Conservation (phyloP, 2,797 vertebrate genomes). For the Accipiter minullus region DNA sequence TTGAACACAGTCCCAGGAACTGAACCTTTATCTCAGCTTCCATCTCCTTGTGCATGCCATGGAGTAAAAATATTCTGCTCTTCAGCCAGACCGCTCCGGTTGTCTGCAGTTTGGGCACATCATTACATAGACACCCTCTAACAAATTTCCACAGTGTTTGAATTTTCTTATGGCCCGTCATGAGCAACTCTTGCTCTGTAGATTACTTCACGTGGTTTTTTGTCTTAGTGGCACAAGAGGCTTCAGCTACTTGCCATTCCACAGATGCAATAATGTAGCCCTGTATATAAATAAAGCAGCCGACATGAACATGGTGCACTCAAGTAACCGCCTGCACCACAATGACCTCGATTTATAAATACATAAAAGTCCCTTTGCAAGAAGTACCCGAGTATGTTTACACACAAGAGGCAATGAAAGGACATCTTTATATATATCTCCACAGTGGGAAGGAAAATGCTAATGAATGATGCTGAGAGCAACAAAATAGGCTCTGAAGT, state of each 20-base stretch:
- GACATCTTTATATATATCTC: constrained; percentile 47
- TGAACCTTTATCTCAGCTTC: not conserved
- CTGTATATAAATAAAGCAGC: constrained; percentile 38
- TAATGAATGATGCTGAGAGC: not conserved
- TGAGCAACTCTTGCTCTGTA: not conserved
- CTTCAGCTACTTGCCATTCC: constrained; percentile 26
- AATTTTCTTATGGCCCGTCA: not conserved
- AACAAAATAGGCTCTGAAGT: constrained; percentile 16
- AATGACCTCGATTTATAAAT: constrained; percentile 68
- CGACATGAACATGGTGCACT: constrained; percentile 36
- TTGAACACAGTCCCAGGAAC: not conserved
- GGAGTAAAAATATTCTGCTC: not conserved
- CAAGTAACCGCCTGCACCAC: constrained; percentile 66
- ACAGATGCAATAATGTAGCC: constrained; percentile 25
- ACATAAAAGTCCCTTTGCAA: constrained; percentile 68
- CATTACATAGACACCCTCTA: not conserved
- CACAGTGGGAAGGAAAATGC: constrained; percentile 49
- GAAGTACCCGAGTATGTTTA: constrained; percentile 64
- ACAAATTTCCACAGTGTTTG: not conserved
- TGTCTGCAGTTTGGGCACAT: not conserved
- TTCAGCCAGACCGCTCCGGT: not conserved
- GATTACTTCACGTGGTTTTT: constrained; percentile 30
- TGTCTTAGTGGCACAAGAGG: not conserved
- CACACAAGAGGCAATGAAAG: constrained; percentile 48
- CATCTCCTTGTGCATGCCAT: not conserved